These are phyloP conservation scores for Cyclargus thomasi DNA, from an alignment of 1,140 invertebrate genomes.

Conservation along the genomic window DNA sequence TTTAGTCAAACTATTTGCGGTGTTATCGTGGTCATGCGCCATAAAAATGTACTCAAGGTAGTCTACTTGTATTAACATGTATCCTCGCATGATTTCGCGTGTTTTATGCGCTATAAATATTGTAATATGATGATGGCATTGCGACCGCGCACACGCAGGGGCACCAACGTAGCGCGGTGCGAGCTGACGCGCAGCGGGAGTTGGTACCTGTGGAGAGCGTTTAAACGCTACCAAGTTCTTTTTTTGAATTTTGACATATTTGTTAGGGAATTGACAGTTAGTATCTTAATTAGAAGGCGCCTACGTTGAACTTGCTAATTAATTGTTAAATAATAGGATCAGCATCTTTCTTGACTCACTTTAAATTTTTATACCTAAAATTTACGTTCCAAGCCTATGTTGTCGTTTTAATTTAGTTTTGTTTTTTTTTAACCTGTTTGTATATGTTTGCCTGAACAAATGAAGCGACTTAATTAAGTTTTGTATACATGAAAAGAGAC, in stretches of 20 bases:
- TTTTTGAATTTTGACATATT: slow-evolving; percentile 35
- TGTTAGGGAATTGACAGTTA: slow-evolving; percentile 20
- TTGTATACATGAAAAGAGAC: no score
- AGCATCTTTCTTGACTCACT: neutral
- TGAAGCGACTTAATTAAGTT: no score
- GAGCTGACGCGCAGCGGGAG: slow-evolving; percentile 32
- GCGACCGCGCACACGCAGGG: slow-evolving; percentile 6
- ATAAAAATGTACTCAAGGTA: slow-evolving; percentile 9
- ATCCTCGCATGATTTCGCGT: neutral
- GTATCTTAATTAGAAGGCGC: neutral
- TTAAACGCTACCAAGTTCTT: slow-evolving; percentile 34
- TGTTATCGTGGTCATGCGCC: neutral
- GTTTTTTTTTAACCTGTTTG: no score
- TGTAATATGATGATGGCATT: slow-evolving; percentile 3
- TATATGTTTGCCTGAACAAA: no score
- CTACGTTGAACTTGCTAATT: neutral
- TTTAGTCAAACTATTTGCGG: neutral
- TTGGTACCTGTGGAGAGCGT: slow-evolving; percentile 31
- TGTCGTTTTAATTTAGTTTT: no score
- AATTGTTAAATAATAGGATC: neutral
- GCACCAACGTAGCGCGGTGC: slow-evolving; percentile 25
- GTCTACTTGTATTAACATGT: neutral
- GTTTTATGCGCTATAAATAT: slow-evolving; percentile 3
- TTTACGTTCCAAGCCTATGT: no score
- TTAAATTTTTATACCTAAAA: neutral